phyloP scores from a whole-genome alignment of 2,888 invertebrate species.

The Microchrysa polita region DNA sequence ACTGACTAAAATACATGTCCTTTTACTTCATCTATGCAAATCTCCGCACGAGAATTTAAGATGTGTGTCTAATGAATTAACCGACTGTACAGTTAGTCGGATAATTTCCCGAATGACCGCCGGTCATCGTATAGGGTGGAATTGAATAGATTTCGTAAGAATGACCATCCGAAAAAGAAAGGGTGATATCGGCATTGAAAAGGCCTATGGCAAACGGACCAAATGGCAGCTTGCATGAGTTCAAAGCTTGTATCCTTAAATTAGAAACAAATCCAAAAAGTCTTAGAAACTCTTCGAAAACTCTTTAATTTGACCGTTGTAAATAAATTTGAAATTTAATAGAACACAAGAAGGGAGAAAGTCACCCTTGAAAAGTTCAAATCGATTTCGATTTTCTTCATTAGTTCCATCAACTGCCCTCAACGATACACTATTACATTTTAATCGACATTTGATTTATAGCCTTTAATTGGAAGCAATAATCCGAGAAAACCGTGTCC shows the following conservation, averaged over 20 bases:
- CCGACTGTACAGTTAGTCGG: slow-evolving; percentile 8
- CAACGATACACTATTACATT: too few species aligned
- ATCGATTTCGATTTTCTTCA: neutral
- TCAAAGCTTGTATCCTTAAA: too few species aligned
- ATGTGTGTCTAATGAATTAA: slow-evolving; percentile 40
- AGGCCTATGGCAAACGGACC: neutral
- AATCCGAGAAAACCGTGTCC: neutral
- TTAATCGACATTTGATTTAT: slow-evolving; percentile 33
- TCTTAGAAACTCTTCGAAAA: too few species aligned
- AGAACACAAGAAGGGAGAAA: too few species aligned
- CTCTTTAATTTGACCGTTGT: too few species aligned
- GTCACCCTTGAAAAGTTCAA: neutral
- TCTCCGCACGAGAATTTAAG: neutral
- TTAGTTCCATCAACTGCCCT: slow-evolving; percentile 7
- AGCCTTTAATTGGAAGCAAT: slow-evolving; percentile 20
- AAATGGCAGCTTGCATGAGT: too few species aligned
- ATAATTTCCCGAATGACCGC: slow-evolving; percentile 45
- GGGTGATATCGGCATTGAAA: neutral
- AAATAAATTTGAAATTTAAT: too few species aligned
- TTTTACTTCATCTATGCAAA: too few species aligned
- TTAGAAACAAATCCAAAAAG: too few species aligned
- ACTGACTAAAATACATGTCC: too few species aligned
- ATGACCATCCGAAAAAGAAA: neutral
- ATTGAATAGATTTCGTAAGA: slow-evolving; percentile 1
- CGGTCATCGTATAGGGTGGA: slow-evolving; percentile 42